Percentiles rank a stretch among this genome's conserved stretches.
These are phyloP conservation scores for Vidua chalybeata DNA, from an alignment of 2,113 vertebrate species.

Conservation along the genomic window DNA sequence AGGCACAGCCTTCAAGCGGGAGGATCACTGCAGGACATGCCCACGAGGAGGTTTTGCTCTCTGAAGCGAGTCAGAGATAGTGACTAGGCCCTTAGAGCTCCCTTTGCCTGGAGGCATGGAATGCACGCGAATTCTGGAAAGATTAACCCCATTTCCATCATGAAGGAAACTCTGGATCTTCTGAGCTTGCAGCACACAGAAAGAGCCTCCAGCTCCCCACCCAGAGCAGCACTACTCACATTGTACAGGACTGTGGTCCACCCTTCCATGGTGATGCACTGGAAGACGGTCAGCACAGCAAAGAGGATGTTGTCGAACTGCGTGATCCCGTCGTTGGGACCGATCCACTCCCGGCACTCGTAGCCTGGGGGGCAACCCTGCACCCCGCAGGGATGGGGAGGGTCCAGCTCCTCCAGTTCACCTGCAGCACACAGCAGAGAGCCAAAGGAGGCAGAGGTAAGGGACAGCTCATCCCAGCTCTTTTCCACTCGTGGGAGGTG, in stretches of 20 bases:
- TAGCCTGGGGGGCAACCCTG: conserved; percentile 87
- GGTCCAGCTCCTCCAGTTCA: conserved; percentile 80
- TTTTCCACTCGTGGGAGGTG: accelerated
- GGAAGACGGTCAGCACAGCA: conserved; percentile 96
- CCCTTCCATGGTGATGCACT: conserved; percentile 99
- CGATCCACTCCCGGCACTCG: conserved; percentile 88
- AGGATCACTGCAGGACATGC: background rate
- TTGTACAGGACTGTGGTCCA: conserved; percentile 99
- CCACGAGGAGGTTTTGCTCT: background rate
- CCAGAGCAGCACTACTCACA: conserved; percentile 73
- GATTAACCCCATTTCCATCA: background rate
- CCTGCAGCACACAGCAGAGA: conserved; percentile 51
- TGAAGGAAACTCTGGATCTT: background rate
- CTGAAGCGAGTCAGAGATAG: accelerated
- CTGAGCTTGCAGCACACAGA: background rate
- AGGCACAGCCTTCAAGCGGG: background rate
- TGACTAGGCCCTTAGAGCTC: background rate
- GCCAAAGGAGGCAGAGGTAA: background rate
- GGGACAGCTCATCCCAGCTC: background rate
- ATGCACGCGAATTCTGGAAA: background rate
- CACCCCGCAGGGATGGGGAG: conserved; percentile 86
- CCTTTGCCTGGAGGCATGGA: background rate
- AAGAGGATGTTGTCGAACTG: conserved; percentile 99
- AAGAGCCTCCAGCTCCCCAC: background rate
- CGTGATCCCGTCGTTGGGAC: conserved; percentile 96